Evolutionary conservation across 2,888 invertebrate species (phyloP), one percentile per base, ranked within the genome.

Genomic region (Nebria salina): DNA sequence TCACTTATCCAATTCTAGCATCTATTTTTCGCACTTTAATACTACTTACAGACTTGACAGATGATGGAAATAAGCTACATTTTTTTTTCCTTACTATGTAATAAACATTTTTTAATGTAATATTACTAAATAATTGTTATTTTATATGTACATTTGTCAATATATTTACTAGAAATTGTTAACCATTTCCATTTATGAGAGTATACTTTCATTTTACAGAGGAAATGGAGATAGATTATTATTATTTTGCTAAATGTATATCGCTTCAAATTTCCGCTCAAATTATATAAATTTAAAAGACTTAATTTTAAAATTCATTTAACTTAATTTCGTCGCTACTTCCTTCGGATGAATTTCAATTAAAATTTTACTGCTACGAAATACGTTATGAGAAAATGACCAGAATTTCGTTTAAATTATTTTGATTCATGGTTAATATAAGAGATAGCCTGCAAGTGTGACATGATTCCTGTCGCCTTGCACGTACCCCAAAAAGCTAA

Each of bases 1-100:
- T 54, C 54, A 54, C 54, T 54, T 54, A 54, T 54, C 54, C 54
- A 54, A 54, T 54, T 54, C 54, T 54, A 54, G 54, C 54, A 54
- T 54, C 54, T 54, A 5, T 54, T 8, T 54, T 54, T 54, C 54
- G 54, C 54, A 54, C 54, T 11, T 54, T 54, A 54, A 7, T 54
- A 54, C 54, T 54, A 54, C 54, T 7, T 13, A 7, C 54, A 54
- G 54, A 54, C 54, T 54, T 54, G 54, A 7, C 54, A 54, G 6
- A 11, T 54, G 54, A 54, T 43, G 20, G 20, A 34, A 34, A 34
- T 34, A 34, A 34, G 5, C 34, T 34, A 34, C 34, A 34, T 34
- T 34, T 34, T 34, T 34, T 34, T 34, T 34, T 34, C 34, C 34
- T 4, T 5, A 34, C 34, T 34, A 34, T 34, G 2, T 34, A 34